Base-by-base conservation (phyloP, 2,888 invertebrate genomes). In the Abrostola triplasia region DNA sequence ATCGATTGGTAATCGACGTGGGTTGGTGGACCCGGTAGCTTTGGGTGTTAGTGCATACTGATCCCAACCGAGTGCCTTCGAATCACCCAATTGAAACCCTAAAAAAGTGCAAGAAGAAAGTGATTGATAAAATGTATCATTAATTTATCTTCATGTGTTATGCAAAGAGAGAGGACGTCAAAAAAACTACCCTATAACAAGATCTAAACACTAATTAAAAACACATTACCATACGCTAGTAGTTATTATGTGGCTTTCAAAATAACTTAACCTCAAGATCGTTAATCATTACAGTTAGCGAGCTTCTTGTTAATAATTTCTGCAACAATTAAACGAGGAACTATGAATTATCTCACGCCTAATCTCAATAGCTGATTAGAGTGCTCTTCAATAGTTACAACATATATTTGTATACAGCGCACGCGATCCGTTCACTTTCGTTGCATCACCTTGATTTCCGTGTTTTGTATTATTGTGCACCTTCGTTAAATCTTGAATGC, bases 341-440 rank as follows among this genome's bases (percentile, higher is more conserved):
- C 60, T 65, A 41, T 59, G 61, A 73, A 66, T 59, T 63, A 71
- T 79, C 73, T 67, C 79, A 77, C 66, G 62, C 52, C 60, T 62
- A 67, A 71, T 67, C 61, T 59, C 44, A 51, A 64, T 68, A 54
- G 55, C 35, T 76, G 64, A 68, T 76, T 63, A 64, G 60, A 67
- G 52, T 55, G 24, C 54, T 69, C 60, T 62, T 69, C 68, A 73
- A 72, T 67, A 67, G 56, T 62, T 53, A 64, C 55, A 24, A 59
- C 37, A 70, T 70, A 74, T 63, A 76, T 79, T 76, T 66, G 68
- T 73, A 84, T 83, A 80, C 81, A 55, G 35, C 59, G 70, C 86
- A 86, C 84, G 84, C 83, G 67, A 82, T 80, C 78, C 88, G 71
- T 81, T 90, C 87, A 89, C 90, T 90, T 90, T 89, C 86, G 73